Evolutionary conservation across 1,140 invertebrate species (phyloP).

Genomic region (Trachymyrmex septentrionalis): DNA sequence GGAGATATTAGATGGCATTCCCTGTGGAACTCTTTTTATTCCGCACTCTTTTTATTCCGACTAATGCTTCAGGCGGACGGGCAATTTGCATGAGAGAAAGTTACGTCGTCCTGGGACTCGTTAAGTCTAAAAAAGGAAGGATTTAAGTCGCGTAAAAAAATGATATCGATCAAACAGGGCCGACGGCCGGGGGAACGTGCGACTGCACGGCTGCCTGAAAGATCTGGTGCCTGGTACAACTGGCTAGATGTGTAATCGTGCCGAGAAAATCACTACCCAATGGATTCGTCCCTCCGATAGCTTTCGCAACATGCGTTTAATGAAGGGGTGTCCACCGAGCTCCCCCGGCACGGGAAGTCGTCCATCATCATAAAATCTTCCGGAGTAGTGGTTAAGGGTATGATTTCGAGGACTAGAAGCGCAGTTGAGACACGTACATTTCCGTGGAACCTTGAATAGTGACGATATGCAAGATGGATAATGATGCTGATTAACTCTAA

Average conservation of each 20-base stretch:
- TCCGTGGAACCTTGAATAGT: background rate
- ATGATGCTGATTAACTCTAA: conserved; percentile 8
- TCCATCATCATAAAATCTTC: conserved; percentile 56
- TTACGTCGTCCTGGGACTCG: conserved; percentile 22
- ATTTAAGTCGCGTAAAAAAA: conserved; percentile 38
- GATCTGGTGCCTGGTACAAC: conserved; percentile 59
- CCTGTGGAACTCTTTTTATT: conserved; percentile 14
- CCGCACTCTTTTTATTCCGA: conserved; percentile 14
- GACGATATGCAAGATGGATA: conserved; percentile 15
- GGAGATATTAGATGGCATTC: conserved; percentile 30
- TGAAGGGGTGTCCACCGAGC: conserved; percentile 45
- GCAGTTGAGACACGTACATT: background rate
- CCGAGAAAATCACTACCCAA: conserved; percentile 50
- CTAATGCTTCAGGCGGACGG: conserved; percentile 18
- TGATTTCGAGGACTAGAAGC: conserved; percentile 21
- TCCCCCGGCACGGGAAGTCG: conserved; percentile 34
- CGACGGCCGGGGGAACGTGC: background rate
- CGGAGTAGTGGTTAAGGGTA: conserved; percentile 29
- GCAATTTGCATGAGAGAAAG: conserved; percentile 46
- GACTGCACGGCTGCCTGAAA: background rate
- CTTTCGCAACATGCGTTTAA: conserved; percentile 57
- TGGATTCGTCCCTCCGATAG: conserved; percentile 6
- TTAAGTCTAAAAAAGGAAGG: background rate
- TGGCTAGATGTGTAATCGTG: conserved; percentile 41
- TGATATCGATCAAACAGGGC: conserved; percentile 56